Base-by-base conservation (phyloP, 2,797 vertebrate species). In the Lithobates pipiens region DNA sequence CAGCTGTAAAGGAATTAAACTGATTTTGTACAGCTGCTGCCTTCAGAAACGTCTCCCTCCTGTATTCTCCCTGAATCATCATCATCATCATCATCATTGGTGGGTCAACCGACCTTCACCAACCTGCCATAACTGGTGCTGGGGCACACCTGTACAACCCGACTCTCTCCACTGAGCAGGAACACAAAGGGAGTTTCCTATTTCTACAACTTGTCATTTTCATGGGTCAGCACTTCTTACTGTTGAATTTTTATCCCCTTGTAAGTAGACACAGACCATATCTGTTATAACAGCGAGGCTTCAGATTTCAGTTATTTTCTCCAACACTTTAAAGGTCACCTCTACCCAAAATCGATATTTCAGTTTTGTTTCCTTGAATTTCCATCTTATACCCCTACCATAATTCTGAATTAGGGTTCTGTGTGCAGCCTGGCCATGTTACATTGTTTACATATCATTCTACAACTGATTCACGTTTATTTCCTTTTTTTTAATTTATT, bases 121-220 rank as follows among this genome's bases (percentile, higher is more conserved):
- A 36, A 63, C 57, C 68, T 63, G 73, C 73, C 10, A 29, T 36
- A 16, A 72, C 68, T 15, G 9, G 3, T 18, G 57, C 36, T 27
- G 44, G 10, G 13, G 3, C 72, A 57, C 16, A 80, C 10, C 25
- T n/a, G n/a, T 71, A 13, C 9, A 44, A 54, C 61, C 23, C 11
- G 54, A 21, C 63, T 69, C 61, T 39, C 77, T 86, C 71, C 46
- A 57, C 18, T 81, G 84, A 86, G n/a, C 78, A 71, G 71, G 75
- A n/a, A 80, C 84, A 42, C 10, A 79, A 80, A 32, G 68, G 34
- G 68, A 57, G n/a, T 67, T 63, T 67, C 63, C 63, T 67, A 13
- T 2, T 61, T 10, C 10, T 39, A 36, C 32, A 21, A 11, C 57
- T 23, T 21, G 18, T 27, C 21, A 29, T 2, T 54, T 16, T 57